Evolutionary conservation across 2,113 vertebrate species (phyloP).

Genomic region (Siphamia tubifer): DNA sequence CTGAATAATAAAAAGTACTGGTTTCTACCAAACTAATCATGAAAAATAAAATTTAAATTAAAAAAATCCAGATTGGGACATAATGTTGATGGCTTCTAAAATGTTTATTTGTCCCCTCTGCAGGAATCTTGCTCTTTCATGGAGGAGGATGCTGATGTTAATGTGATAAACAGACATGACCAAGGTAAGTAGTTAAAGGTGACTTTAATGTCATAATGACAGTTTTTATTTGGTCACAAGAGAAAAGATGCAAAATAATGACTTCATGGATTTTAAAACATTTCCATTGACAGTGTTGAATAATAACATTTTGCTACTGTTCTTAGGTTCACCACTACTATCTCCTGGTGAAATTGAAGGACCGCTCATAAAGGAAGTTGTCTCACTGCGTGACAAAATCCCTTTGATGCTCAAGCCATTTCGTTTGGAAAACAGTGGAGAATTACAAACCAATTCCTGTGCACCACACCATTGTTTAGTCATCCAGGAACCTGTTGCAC

Average conservation of each 20-base stretch:
- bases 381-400: neutral
- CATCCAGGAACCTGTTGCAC: slow-evolving; percentile 2
- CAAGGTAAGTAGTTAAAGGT: slow-evolving; percentile 27
- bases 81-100: neutral
- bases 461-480: neutral
- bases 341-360: neutral
- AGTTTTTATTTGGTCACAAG: neutral
- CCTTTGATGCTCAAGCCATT: neutral
- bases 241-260: no score
- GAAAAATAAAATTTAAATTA: no score
- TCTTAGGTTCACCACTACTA: neutral
- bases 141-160: slow-evolving; percentile 46
- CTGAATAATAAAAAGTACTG: no score
- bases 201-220: neutral
- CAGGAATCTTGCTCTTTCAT: slow-evolving; percentile 37
- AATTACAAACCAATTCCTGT: neutral
- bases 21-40: no score
- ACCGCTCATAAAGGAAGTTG: neutral
- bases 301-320: neutral
- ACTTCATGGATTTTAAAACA: no score
- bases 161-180: slow-evolving; percentile 9
- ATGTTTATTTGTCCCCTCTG: neutral
- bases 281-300: no score
- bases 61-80: no score
- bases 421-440: neutral